These are phyloP conservation scores for Embidobia sp. DNA, from an alignment of 2,888 invertebrate genomes.

Conservation along the genomic window DNA sequence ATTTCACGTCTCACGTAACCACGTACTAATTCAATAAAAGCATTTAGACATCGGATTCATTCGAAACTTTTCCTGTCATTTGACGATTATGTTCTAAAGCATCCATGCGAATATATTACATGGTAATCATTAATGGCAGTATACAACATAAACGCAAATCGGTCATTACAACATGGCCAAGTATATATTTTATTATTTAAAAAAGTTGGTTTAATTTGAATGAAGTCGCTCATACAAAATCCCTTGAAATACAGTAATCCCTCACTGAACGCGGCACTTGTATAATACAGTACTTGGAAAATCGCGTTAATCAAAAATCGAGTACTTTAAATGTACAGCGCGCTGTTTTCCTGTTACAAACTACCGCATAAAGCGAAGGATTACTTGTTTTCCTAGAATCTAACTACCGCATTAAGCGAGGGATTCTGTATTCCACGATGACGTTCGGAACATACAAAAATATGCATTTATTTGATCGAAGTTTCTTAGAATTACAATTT, in stretches of 20 bases:
- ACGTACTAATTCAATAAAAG: conserved; percentile 11
- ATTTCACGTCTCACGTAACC: not conserved
- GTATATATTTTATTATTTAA: not conserved
- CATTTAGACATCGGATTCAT: conserved; percentile 6
- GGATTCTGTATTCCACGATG: conserved; percentile 1
- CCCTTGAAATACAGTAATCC: too few relatives aligned
- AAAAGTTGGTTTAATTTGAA: too few relatives aligned
- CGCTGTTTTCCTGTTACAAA: too few relatives aligned
- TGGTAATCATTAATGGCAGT: conserved; percentile 20
- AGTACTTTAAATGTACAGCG: too few relatives aligned
- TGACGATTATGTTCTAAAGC: not conserved
- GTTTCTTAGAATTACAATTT: not conserved
- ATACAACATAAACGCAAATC: conserved; percentile 5
- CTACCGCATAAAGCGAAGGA: too few relatives aligned
- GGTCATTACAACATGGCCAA: conserved; percentile 48
- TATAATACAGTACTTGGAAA: too few relatives aligned
- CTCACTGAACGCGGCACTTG: too few relatives aligned
- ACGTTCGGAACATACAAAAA: conserved; percentile 22
- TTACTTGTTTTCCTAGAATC: too few relatives aligned
- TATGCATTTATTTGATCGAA: conserved; percentile 1
- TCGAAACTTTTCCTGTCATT: conserved; percentile 6
- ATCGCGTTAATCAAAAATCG: too few relatives aligned
- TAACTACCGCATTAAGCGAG: too few relatives aligned
- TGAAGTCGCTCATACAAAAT: too few relatives aligned
- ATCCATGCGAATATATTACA: conserved; percentile 4